These are phyloP conservation scores for Bimastos eiseni DNA, from an alignment of 2,888 invertebrate species.

Conservation along the genomic window DNA sequence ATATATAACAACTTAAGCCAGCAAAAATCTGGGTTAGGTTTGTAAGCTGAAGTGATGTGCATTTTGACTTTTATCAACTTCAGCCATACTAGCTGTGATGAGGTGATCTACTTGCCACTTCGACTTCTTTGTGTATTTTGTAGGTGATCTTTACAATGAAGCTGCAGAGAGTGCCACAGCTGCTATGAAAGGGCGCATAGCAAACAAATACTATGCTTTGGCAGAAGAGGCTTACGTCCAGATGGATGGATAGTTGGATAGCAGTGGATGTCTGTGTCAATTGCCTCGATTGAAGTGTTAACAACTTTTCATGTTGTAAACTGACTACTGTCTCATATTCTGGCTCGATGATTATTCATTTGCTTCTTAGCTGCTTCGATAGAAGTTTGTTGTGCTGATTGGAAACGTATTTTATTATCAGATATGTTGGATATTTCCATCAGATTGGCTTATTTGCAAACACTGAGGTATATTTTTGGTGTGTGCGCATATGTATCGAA, in stretches of 20 bases:
- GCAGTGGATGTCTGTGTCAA: not conserved
- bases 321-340: not conserved
- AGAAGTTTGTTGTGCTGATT: not conserved
- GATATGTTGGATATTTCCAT: not conserved
- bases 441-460: not conserved
- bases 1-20: not conserved
- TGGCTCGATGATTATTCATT: not conserved
- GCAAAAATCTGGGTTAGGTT: not conserved
- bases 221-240: conserved; percentile 64
- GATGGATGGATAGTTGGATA: conserved; percentile 45
- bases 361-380: not conserved
- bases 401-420: not conserved
- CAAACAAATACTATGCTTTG: conserved; percentile 64
- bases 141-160: conserved; percentile 65
- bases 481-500: too few relatives aligned
- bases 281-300: not conserved
- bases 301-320: not conserved
- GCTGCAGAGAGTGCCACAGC: conserved; percentile 67
- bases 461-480: not conserved
- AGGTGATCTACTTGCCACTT: not conserved
- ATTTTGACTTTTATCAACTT: not conserved
- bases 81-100: not conserved
- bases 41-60: not conserved
- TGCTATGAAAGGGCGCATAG: conserved; percentile 67
- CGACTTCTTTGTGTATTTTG: conserved; percentile 38